Percentiles rank a stretch among this genome's conserved stretches.
Evolutionary conservation across 2,797 vertebrate genomes (phyloP).

Genomic region (Rhadinocentrus ornatus): DNA sequence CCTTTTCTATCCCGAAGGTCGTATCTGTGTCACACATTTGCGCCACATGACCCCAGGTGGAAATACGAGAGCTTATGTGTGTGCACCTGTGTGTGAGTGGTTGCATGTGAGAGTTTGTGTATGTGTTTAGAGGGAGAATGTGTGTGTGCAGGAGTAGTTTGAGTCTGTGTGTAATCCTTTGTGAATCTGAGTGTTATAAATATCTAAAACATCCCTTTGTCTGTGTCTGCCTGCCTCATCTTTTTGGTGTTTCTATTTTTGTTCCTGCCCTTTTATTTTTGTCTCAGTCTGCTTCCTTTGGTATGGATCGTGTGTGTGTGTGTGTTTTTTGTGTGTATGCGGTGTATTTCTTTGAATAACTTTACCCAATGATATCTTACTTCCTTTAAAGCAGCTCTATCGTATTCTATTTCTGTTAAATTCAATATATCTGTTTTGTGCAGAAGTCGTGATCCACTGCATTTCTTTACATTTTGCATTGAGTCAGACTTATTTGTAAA

Average conservation of each 20-base stretch:
- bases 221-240: constrained; percentile 54
- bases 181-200: constrained; percentile 59
- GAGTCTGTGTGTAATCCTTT: constrained; percentile 46
- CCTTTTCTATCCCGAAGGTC: constrained; percentile 71
- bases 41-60: constrained; percentile 55
- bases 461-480: not conserved
- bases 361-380: constrained; percentile 35
- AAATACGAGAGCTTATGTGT: constrained; percentile 15
- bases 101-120: constrained; percentile 12
- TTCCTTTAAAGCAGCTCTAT: constrained; percentile 42
- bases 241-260: constrained; percentile 65
- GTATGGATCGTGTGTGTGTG: not conserved
- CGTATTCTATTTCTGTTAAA: constrained; percentile 25
- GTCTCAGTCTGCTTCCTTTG: constrained; percentile 34
- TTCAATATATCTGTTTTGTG: not conserved
- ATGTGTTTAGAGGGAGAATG: not conserved
- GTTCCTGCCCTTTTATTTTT: constrained; percentile 63
- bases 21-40: constrained; percentile 43
- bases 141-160: constrained; percentile 26
- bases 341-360: constrained; percentile 64
- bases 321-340: constrained; percentile 23
- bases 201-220: constrained; percentile 62
- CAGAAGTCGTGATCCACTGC: not conserved
- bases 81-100: constrained; percentile 14
- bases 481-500: no score